Evolutionary conservation across 2,797 vertebrate genomes (phyloP).

Genomic region (Trachops cirrhosus): DNA sequence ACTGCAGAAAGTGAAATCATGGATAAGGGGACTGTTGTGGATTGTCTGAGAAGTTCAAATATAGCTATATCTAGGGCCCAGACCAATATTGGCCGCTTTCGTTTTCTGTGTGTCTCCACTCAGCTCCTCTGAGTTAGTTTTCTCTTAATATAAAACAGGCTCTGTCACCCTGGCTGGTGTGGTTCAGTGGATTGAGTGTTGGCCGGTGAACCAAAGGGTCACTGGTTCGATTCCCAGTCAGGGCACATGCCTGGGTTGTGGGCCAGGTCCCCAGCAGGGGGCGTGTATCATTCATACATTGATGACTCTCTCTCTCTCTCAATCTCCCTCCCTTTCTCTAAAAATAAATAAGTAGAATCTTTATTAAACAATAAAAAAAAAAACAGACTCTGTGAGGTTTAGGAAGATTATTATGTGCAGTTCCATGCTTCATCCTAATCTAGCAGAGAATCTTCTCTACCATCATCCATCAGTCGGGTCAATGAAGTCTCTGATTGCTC

Average conservation of each 20-base stretch:
- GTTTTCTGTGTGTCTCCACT: background rate
- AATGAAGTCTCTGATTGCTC: background rate
- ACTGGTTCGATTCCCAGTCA: no score
- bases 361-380: background rate
- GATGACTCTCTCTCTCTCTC: no score
- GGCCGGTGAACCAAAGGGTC: no score
- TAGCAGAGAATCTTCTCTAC: background rate
- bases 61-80: background rate
- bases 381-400: background rate
- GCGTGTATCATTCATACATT: no score
- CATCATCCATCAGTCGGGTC: background rate
- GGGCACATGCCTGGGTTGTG: no score
- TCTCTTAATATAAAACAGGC: background rate
- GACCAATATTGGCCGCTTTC: background rate
- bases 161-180: background rate
- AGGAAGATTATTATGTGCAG: background rate
- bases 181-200: no score
- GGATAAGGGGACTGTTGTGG: background rate
- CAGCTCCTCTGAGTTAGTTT: background rate
- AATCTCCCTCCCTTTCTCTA: no score
- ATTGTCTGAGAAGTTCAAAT: constrained; percentile 1
- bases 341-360: no score
- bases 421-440: background rate
- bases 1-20: background rate
- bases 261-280: no score